Percentiles rank a stretch among this genome's conserved stretches.
These are phyloP conservation scores for Scaptomyza polygonia DNA, from an alignment of 2,888 invertebrate species.

Conservation along the genomic window DNA sequence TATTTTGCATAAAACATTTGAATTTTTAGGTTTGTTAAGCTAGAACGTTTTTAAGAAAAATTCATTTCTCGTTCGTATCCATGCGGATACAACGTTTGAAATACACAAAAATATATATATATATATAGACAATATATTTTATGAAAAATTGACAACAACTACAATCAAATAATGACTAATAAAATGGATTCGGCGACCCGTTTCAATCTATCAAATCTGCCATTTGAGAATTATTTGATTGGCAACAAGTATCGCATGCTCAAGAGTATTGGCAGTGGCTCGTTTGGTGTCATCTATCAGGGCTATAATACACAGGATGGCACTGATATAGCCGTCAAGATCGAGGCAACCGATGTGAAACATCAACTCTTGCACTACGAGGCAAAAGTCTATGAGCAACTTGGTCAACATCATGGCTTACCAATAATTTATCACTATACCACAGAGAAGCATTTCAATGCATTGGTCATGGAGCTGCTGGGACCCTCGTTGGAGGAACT, in stretches of 20 bases:
- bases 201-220: slow-evolving; percentile 37
- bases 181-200: slow-evolving; percentile 22
- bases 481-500: slow-evolving; percentile 98
- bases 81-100: slow-evolving; percentile 21
- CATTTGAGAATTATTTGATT: slow-evolving; percentile 56
- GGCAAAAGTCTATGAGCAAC: slow-evolving; percentile 98
- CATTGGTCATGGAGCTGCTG: slow-evolving; percentile 98
- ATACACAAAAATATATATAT: not conserved
- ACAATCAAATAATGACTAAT: slow-evolving; percentile 7
- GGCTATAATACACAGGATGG: slow-evolving; percentile 94
- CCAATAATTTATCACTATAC: slow-evolving; percentile 97
- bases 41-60: slow-evolving; percentile 21
- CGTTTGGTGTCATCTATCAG: slow-evolving; percentile 99
- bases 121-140: not conserved
- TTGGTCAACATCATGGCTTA: slow-evolving; percentile 97
- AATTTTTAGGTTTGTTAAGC: slow-evolving; percentile 35
- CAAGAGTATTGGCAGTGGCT: slow-evolving; percentile 88
- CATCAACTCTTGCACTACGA: slow-evolving; percentile 99
- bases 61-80: slow-evolving; percentile 25
- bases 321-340: slow-evolving; percentile 98
- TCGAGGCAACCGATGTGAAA: slow-evolving; percentile 96
- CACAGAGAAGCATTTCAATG: slow-evolving; percentile 97
- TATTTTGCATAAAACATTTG: slow-evolving; percentile 26
- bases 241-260: slow-evolving; percentile 64
- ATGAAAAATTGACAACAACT: not conserved